Conservation (phyloP, 2,797 vertebrate species). For the Phrynocephalus guinanensis region DNA sequence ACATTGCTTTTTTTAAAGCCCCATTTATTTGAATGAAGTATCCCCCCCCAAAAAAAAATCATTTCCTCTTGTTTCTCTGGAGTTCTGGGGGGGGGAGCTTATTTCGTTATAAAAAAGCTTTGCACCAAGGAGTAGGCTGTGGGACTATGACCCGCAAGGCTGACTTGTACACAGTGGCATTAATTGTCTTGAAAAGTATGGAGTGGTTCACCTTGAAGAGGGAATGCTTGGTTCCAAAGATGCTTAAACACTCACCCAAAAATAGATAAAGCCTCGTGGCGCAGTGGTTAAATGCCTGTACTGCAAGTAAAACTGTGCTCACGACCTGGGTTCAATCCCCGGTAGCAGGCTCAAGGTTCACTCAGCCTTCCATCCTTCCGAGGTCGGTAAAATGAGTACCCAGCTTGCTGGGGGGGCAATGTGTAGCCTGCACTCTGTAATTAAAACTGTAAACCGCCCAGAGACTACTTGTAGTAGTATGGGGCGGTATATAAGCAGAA, state of each 20-base stretch:
- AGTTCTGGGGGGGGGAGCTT: not conserved
- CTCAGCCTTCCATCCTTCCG: too few relatives aligned
- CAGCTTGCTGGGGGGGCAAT: too few relatives aligned
- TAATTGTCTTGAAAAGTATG: slow-evolving; percentile 48
- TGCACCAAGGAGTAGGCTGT: slow-evolving; percentile 17
- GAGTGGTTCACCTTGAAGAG: slow-evolving; percentile 60
- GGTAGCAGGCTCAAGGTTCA: too few relatives aligned
- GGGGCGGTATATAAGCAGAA: too few relatives aligned
- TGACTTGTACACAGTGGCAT: slow-evolving; percentile 38
- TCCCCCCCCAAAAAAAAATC: not conserved
- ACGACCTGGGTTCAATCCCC: too few relatives aligned
- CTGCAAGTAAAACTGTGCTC: too few relatives aligned
- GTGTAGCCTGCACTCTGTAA: too few relatives aligned
- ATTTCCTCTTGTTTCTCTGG: not conserved
- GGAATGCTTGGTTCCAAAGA: slow-evolving; percentile 60
- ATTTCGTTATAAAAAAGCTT: not conserved
- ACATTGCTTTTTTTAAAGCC: not conserved
- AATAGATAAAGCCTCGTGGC: slow-evolving; percentile 71
- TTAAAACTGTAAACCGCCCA: too few relatives aligned
- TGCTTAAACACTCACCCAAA: slow-evolving; percentile 55
- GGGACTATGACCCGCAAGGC: slow-evolving; percentile 7
- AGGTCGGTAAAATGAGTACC: too few relatives aligned
- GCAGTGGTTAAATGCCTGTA: too few relatives aligned
- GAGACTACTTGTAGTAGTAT: too few relatives aligned
- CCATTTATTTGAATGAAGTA: not conserved